Conservation (phyloP, 1,140 invertebrate species). For the Lordiphosa mommai region DNA sequence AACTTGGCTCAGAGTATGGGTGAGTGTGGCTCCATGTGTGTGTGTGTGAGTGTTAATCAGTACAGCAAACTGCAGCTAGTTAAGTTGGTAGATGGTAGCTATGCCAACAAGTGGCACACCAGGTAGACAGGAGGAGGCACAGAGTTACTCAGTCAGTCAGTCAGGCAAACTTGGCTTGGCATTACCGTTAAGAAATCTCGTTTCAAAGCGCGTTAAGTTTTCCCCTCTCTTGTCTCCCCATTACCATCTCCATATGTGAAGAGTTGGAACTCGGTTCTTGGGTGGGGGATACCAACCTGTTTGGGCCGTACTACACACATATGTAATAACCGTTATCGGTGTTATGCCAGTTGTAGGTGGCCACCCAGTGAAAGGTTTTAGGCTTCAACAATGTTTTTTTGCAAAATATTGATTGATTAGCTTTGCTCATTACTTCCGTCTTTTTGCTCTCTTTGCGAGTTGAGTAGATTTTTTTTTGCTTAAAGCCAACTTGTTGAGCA, state of each 20-base stretch:
- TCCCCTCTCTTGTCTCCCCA: neutral
- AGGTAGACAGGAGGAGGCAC: constrained; percentile 12
- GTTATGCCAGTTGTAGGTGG: constrained; percentile 2
- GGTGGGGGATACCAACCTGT: neutral
- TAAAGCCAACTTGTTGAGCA: neutral
- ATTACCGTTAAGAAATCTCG: constrained; percentile 19
- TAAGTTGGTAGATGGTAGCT: constrained; percentile 9
- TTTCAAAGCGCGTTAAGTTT: constrained; percentile 14
- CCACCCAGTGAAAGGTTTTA: neutral
- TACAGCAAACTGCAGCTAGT: constrained; percentile 9
- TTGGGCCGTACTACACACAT: neutral
- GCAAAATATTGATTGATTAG: constrained; percentile 1
- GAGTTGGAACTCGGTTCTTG: neutral
- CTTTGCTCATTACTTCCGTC: constrained; percentile 3
- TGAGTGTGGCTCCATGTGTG: constrained; percentile 1
- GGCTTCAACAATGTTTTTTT: neutral
- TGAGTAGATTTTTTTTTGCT: neutral
- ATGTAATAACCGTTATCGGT: constrained; percentile 8
- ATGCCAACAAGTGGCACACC: constrained; percentile 9
- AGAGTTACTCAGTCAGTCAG: constrained; percentile 13
- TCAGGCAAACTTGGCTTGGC: constrained; percentile 11
- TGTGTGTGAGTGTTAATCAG: constrained; percentile 4
- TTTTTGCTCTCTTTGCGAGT: neutral
- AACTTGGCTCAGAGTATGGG: neutral
- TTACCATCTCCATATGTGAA: neutral